These are phyloP conservation scores for Shargacucullia verbasci DNA, from an alignment of 2,888 invertebrate genomes.

Conservation along the genomic window DNA sequence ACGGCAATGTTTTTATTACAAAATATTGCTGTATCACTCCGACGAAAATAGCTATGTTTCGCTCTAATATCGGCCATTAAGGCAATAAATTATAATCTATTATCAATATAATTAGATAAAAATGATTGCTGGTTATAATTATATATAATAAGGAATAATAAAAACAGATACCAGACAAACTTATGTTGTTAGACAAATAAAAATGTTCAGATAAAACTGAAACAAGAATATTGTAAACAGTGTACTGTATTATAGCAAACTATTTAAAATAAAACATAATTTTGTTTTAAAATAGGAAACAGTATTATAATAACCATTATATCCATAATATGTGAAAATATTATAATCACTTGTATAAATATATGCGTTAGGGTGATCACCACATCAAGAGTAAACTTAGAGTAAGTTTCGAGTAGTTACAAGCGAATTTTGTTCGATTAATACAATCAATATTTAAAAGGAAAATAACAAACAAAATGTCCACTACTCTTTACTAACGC, in stretches of 20 bases:
- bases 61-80: conserved; percentile 63
- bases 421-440: conserved; percentile 8
- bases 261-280: conserved; percentile 73
- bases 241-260: conserved; percentile 67
- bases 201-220: conserved; percentile 64
- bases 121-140: conserved; percentile 73
- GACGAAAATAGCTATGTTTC: conserved; percentile 50
- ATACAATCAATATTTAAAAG: conserved; percentile 13
- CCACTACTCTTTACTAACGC: conserved; percentile 54
- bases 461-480: conserved; percentile 32
- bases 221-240: conserved; percentile 64
- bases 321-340: conserved; percentile 75
- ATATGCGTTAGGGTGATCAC: conserved; percentile 70
- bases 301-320: conserved; percentile 72
- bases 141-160: conserved; percentile 71
- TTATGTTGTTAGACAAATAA: conserved; percentile 66
- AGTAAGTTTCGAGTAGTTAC: conserved; percentile 30
- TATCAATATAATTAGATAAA: conserved; percentile 71
- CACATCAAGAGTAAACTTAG: conserved; percentile 45
- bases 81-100: conserved; percentile 75
- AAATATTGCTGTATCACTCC: conserved; percentile 42
- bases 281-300: conserved; percentile 74
- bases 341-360: conserved; percentile 68
- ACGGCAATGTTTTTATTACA: conserved; percentile 25
- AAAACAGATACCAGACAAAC: conserved; percentile 66